Conservation (phyloP, 2,888 invertebrate genomes). For the Phengaris arion region DNA sequence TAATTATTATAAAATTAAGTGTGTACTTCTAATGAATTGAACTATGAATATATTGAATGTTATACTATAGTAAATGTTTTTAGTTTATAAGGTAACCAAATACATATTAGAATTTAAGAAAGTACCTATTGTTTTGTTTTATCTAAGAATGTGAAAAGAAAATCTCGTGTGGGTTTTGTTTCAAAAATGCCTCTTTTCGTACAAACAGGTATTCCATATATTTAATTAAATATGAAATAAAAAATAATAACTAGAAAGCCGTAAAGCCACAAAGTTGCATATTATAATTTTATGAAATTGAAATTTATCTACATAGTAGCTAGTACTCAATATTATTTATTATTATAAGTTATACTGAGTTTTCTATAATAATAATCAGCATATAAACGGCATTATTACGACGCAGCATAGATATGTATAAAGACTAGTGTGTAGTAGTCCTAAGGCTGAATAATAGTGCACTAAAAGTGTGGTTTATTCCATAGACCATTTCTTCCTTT, state of each 20-base stretch:
- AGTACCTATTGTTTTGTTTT: neutral
- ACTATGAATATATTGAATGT: slow-evolving; percentile 18
- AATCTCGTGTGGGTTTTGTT: neutral
- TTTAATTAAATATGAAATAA: neutral
- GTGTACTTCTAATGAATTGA: neutral
- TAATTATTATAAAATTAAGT: neutral
- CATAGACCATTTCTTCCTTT: neutral
- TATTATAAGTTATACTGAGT: neutral
- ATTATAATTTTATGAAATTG: no score
- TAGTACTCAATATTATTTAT: neutral
- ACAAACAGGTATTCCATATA: neutral
- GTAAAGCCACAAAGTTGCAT: neutral
- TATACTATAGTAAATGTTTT: slow-evolving; percentile 16
- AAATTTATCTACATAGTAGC: neutral
- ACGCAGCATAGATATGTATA: neutral
- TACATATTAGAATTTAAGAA: neutral
- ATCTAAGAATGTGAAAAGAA: neutral
- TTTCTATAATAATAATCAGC: neutral
- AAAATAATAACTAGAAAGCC: neutral
- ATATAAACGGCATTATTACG: neutral
- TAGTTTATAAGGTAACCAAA: slow-evolving; percentile 1
- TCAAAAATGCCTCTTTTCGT: neutral
- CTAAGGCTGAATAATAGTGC: slow-evolving; percentile 14
- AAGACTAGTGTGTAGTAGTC: slow-evolving; percentile 14
- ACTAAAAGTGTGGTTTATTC: neutral